Percentiles rank a stretch among this genome's conserved stretches.
Evolutionary conservation across 2,113 vertebrate species (phyloP).

Genomic region (Antechinus flavipes): DNA sequence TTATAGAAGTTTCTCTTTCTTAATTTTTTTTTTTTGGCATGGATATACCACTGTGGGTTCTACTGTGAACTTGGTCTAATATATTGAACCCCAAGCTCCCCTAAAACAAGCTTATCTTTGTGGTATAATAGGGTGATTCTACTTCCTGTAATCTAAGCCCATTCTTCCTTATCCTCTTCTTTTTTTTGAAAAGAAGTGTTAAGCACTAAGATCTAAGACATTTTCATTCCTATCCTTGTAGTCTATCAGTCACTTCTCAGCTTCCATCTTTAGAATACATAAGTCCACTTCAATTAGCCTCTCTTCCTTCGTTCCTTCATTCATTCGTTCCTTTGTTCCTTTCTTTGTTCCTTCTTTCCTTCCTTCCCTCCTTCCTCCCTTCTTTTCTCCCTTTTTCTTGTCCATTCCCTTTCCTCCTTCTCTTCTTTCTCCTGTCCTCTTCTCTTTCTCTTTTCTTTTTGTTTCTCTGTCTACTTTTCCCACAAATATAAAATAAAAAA

Average conservation of each 20-base stretch:
- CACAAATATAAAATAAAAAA: neutral
- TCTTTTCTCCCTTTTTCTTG: too few species aligned
- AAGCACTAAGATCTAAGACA: neutral
- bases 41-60: neutral
- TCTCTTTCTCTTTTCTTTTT: neutral
- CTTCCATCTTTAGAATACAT: neutral
- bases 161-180: neutral
- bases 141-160: neutral
- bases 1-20: neutral
- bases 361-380: too few species aligned
- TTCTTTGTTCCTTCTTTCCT: too few species aligned
- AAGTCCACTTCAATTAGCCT: neutral
- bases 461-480: neutral
- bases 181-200: neutral
- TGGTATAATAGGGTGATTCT: neutral
- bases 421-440: neutral
- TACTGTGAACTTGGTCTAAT: neutral
- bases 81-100: neutral
- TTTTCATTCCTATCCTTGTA: neutral
- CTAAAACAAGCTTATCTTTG: neutral
- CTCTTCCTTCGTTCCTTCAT: too few species aligned
- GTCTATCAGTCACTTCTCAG: neutral
- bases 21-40: neutral
- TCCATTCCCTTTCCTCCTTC: too few species aligned
- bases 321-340: neutral